These are phyloP conservation scores for Daubentonia madagascariensis DNA, from an alignment of 2,113 vertebrate genomes.

Conservation along the genomic window DNA sequence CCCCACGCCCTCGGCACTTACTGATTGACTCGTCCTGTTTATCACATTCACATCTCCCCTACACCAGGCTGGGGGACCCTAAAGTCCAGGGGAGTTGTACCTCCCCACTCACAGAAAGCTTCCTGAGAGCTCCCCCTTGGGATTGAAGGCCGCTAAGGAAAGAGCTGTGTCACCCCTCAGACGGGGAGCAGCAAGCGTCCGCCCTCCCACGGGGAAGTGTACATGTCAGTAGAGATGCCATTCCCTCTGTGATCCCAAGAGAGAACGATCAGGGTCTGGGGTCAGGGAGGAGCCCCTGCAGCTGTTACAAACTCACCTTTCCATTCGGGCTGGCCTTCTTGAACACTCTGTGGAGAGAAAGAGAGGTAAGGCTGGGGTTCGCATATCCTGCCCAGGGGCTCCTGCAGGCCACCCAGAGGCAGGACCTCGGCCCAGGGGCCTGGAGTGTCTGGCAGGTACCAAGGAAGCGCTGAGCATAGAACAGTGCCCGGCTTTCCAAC, in stretches of 20 bases:
- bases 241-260: neutral
- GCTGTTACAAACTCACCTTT: conserved; percentile 71
- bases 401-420: neutral
- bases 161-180: neutral
- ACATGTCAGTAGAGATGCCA: neutral
- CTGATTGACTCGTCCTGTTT: neutral
- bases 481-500: neutral
- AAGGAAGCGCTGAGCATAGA: neutral
- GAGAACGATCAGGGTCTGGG: neutral
- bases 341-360: conserved; percentile 87
- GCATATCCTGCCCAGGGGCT: neutral
- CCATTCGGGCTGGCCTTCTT: conserved; percentile 93
- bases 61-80: neutral
- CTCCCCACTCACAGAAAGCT: neutral
- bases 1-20: neutral
- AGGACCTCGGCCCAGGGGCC: neutral
- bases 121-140: neutral
- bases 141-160: neutral
- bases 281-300: neutral
- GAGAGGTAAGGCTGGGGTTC: neutral
- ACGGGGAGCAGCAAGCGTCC: rapidly evolving
- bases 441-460: neutral
- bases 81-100: neutral
- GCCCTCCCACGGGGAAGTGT: neutral
- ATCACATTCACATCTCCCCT: neutral